These are phyloP conservation scores for Drosophila rufa DNA, from an alignment of 1,140 invertebrate genomes.

Conservation along the genomic window DNA sequence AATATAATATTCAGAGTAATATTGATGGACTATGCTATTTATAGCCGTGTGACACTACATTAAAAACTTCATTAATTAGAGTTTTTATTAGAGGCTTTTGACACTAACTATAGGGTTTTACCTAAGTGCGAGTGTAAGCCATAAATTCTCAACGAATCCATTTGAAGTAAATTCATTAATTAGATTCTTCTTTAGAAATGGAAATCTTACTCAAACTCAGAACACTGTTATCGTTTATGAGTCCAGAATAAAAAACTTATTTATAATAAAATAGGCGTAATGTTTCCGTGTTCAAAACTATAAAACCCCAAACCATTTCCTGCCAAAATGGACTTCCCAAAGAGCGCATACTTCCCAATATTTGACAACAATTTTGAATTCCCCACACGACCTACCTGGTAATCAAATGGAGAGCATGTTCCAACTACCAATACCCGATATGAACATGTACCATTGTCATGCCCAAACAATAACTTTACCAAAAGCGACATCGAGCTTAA, in stretches of 20 bases:
- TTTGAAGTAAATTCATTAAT: not conserved
- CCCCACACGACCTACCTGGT: slow-evolving; percentile 42
- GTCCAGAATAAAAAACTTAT: not conserved
- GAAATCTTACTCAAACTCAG: not conserved
- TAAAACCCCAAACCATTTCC: not conserved
- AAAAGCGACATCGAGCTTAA: slow-evolving; percentile 21
- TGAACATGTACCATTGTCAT: slow-evolving; percentile 31
- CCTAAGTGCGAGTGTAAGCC: too few relatives aligned
- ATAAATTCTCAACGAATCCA: too few relatives aligned
- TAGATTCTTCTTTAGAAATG: not conserved
- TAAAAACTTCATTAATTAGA: too few relatives aligned
- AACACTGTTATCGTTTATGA: not conserved
- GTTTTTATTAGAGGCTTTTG: too few relatives aligned
- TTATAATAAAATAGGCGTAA: not conserved
- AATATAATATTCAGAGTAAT: too few relatives aligned
- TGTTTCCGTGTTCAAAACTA: not conserved
- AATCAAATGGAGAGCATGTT: slow-evolving; percentile 75
- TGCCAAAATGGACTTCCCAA: not conserved
- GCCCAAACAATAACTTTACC: slow-evolving; percentile 38
- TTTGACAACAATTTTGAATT: slow-evolving; percentile 52
- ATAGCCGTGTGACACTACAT: too few relatives aligned
- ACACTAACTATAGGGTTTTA: too few relatives aligned
- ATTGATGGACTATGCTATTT: not conserved
- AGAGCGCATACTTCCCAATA: not conserved
- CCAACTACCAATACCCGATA: slow-evolving; percentile 44